Evolutionary conservation across 2,888 invertebrate species (phyloP).

Genomic region (Troglohyphantes excavatus): DNA sequence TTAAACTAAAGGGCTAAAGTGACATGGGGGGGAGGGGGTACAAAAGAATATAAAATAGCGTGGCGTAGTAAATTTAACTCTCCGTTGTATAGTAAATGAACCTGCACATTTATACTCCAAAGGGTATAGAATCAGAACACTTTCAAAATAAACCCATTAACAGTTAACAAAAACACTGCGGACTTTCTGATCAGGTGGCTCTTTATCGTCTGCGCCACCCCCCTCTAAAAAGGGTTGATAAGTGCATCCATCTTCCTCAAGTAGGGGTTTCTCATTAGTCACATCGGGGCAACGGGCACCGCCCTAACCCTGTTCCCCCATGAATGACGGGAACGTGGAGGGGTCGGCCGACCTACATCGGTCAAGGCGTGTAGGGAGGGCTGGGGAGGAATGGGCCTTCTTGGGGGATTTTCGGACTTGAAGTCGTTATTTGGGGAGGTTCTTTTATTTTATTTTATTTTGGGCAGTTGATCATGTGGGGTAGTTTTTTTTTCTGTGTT

Average conservation of each 20-base stretch:
- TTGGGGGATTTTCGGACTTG: not conserved
- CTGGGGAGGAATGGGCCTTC: not conserved
- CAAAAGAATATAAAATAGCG: too few relatives aligned
- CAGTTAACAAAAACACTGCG: too few relatives aligned
- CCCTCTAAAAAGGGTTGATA: not conserved
- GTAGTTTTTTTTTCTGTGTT: not conserved
- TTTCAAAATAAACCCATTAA: too few relatives aligned
- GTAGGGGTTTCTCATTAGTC: conserved; percentile 55
- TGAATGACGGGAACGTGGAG: conserved; percentile 11
- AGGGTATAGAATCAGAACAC: too few relatives aligned
- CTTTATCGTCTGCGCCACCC: not conserved
- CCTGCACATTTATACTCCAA: too few relatives aligned
- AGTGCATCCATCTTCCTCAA: conserved; percentile 62
- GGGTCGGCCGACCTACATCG: conserved; percentile 67
- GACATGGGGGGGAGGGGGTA: too few relatives aligned
- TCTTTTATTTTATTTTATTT: not conserved
- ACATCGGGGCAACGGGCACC: conserved; percentile 45
- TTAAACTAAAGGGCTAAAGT: too few relatives aligned
- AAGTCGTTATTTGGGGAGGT: not conserved
- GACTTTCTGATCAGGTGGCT: not conserved
- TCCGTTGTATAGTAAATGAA: too few relatives aligned
- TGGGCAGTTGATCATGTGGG: not conserved
- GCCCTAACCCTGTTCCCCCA: conserved; percentile 65
- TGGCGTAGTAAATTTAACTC: too few relatives aligned
- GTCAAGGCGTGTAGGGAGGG: conserved; percentile 5